Evolutionary conservation across 1,140 invertebrate genomes (phyloP), one percentile per base, ranked within the genome.

Genomic region (Mactra quadrangularis): DNA sequence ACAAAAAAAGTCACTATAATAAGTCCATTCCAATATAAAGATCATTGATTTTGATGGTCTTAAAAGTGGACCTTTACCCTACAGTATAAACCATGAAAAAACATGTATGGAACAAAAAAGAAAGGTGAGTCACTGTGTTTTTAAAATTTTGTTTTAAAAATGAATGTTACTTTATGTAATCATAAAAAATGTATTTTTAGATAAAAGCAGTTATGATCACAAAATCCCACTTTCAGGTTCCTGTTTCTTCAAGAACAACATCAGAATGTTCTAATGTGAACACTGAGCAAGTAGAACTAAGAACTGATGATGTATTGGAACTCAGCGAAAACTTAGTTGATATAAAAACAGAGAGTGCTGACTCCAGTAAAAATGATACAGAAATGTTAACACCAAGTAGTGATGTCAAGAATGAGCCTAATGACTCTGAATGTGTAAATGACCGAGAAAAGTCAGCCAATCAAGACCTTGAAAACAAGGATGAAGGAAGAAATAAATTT

Each of bases 211-310:
- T n/a, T n/a, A n/a, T n/a, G n/a, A n/a, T n/a, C n/a, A n/a, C n/a
- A n/a, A n/a, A n/a, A n/a, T n/a, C n/a, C n/a, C 6, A 41, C 38
- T 41, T 41, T 41, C 38, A 41, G 38, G 15, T 7, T 41, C 6
- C 38, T 41, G 15, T 41, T 7, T 41, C 38, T 7, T 78, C 76
- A 55, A 64, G 83, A 50, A 79, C 84, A 53, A 52, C 47, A 15
- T 85, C 84, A 55, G 84, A 85, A 59, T 83, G 79, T 66, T 81
- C 83, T 27, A 52, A 47, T 9, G 25, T 55, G 4, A 64, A 50
- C 15, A 22, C 74, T 52, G 76, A 66, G 3, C 13, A 52, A n/a
- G 7, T 38, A 35, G 62, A 75, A 19, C 27, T 83, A 22, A 41
- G 62, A 31, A 31, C 17, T n/a, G 66, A 83, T 41, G 50, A 75